These are phyloP conservation scores for Odontamblyopus rebecca DNA, from an alignment of 2,797 vertebrate species.

Conservation along the genomic window DNA sequence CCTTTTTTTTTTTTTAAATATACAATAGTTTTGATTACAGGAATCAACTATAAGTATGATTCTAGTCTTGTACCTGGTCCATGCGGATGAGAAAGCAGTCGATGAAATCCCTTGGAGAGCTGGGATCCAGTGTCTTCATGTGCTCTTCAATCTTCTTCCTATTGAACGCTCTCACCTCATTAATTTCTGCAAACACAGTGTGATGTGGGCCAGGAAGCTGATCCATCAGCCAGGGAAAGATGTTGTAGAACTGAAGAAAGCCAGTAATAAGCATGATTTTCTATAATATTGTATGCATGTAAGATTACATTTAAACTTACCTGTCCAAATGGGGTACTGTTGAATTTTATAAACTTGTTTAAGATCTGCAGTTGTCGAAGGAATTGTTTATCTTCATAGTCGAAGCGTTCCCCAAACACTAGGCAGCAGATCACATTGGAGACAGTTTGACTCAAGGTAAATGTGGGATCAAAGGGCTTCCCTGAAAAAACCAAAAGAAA, in stretches of 20 bases:
- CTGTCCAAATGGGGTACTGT: constrained; percentile 61
- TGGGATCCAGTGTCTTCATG: constrained; percentile 58
- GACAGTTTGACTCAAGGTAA: constrained; percentile 57
- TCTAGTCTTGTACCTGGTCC: constrained; percentile 49
- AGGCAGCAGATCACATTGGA: constrained; percentile 79
- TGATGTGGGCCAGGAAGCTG: constrained; percentile 63
- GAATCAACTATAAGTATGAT: not conserved
- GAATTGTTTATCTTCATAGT: constrained; percentile 70
- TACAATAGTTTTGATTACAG: not conserved
- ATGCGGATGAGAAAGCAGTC: constrained; percentile 76
- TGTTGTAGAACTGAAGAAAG: constrained; percentile 62
- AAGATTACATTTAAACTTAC: constrained; percentile 33
- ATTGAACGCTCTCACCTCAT: constrained; percentile 61
- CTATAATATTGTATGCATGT: not conserved
- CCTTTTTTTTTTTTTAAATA: no score
- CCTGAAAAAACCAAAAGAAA: constrained; percentile 29
- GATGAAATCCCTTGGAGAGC: constrained; percentile 68
- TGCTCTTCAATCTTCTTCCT: constrained; percentile 61
- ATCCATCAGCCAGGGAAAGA: constrained; percentile 69
- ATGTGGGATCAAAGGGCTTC: constrained; percentile 53
- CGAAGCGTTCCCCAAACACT: constrained; percentile 74
- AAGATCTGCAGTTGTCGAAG: constrained; percentile 56
- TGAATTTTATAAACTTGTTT: constrained; percentile 10
- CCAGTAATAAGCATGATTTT: not conserved
- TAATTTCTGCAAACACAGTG: not conserved